These are phyloP conservation scores for Nebria brevicollis DNA, from an alignment of 2,888 invertebrate genomes.

Conservation along the genomic window DNA sequence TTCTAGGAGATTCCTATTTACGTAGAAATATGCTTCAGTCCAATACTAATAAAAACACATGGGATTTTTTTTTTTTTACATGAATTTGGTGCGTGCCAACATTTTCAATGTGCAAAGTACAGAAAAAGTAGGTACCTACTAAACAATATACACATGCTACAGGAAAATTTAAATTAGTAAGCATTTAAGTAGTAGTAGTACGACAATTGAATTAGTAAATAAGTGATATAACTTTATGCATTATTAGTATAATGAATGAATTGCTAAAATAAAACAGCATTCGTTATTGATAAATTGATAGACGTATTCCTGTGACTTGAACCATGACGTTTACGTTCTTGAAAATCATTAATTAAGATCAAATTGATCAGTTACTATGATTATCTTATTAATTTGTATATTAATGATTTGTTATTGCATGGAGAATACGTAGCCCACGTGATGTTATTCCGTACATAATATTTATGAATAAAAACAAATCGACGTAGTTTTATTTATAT, in stretches of 20 bases:
- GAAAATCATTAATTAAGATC: neutral
- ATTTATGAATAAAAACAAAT: conserved; percentile 1
- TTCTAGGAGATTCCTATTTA: neutral
- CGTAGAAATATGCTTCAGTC: neutral
- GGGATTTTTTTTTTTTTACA: neutral
- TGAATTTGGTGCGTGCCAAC: conserved; percentile 25
- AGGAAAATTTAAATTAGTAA: neutral
- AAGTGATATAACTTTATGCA: conserved; percentile 7
- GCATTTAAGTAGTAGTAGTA: neutral
- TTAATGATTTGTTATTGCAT: neutral
- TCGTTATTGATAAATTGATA: neutral
- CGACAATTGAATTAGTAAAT: neutral
- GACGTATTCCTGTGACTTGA: neutral
- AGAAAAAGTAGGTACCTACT: conserved; percentile 9
- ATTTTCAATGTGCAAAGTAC: conserved; percentile 28
- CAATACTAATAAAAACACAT: neutral
- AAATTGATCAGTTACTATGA: neutral
- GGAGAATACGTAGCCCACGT: neutral
- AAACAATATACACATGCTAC: conserved; percentile 19
- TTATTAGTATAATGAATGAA: conserved; percentile 10
- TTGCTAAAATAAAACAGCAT: neutral
- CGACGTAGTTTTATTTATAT: neutral
- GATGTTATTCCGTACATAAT: neutral
- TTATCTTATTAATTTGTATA: neutral
- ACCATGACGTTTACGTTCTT: conserved; percentile 7